Percentiles rank a stretch among this genome's conserved stretches.
Evolutionary conservation across 2,797 vertebrate species (phyloP).

Genomic region (Ceyx erithaca): DNA sequence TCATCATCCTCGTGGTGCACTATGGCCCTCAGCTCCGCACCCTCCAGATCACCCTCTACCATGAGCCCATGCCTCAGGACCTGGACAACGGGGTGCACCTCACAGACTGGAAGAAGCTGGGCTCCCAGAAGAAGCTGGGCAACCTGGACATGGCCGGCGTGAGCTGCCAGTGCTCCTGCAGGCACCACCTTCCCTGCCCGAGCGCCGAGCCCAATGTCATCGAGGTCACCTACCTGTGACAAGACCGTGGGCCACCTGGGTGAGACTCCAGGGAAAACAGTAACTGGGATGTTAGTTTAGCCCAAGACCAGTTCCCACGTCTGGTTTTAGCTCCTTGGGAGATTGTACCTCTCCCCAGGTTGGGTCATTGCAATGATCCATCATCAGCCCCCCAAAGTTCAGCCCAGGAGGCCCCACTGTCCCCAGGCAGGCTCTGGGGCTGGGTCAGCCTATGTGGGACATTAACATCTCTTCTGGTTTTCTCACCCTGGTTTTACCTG

Average conservation of each 20-base stretch:
- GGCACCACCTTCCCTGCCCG: background rate
- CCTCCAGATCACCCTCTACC: conserved; percentile 44
- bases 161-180: conserved; percentile 51
- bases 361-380: background rate
- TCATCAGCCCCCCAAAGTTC: background rate
- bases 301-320: rapidly evolving
- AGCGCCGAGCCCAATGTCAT: conserved; percentile 22
- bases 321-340: background rate
- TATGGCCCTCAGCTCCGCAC: conserved; percentile 70
- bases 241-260: background rate
- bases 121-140: background rate
- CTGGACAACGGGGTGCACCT: conserved; percentile 59
- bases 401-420: background rate
- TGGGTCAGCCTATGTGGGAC: background rate
- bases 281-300: background rate
- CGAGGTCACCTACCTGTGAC: conserved; percentile 76
- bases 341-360: background rate
- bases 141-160: rapidly evolving
- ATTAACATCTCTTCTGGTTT: background rate
- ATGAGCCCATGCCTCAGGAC: conserved; percentile 57
- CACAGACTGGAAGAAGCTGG: conserved; percentile 60
- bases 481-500: background rate
- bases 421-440: background rate
- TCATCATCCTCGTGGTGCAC: conserved; percentile 71
- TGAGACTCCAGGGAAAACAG: background rate